Base-by-base conservation (phyloP, 2,888 invertebrate species). In the Hydroisotoma schaefferi region DNA sequence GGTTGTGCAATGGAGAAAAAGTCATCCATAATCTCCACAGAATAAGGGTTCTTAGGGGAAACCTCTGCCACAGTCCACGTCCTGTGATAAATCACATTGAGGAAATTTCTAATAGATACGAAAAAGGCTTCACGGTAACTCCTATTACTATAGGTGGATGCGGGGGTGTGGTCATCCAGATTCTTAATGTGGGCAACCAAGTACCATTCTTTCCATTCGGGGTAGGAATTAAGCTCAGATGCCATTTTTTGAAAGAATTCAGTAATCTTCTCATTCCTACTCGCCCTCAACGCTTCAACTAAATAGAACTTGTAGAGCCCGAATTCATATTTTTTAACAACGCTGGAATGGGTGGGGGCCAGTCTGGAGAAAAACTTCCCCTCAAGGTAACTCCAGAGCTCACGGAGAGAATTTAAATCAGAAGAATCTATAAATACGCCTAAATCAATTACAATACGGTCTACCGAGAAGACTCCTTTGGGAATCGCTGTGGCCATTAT, bases 231-330 rank as follows among this genome's bases (percentile, higher is more conserved):
- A 47, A 97, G 77, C 73, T 94, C 93, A 18, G 87, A 82, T 4
- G 91, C 84, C 84, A 94, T 84, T 79, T 88, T 91, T 10, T 84
- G 82, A 75, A 95, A 88, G 78, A 97, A 95, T 68, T 97, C 95
- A 22, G 84, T 81, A 55, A 94, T 85, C 77, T 89, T 90, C 37
- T 97, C 97, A 55, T 84, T 82, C 69, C 88, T 87, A 69, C 87
- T 88, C 65, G 87, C 90, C 25, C 87, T 84, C 27, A 83, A 84
- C 23, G 94, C 93, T 74, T 89, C 90, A 15, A 95, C 87, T 59
- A 98, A 77, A 76, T 94, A 98, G 75, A 92, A 82, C 77, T 95
- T 94, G 63, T 73, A 73, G 23, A 71, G 59, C 3, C 59, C 80
- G 73, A 61, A 79, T 27, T 73, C 73, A 61, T 73, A 73, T 61